Conservation (phyloP, 2,797 vertebrate genomes). For the Pogoniulus pusillus region DNA sequence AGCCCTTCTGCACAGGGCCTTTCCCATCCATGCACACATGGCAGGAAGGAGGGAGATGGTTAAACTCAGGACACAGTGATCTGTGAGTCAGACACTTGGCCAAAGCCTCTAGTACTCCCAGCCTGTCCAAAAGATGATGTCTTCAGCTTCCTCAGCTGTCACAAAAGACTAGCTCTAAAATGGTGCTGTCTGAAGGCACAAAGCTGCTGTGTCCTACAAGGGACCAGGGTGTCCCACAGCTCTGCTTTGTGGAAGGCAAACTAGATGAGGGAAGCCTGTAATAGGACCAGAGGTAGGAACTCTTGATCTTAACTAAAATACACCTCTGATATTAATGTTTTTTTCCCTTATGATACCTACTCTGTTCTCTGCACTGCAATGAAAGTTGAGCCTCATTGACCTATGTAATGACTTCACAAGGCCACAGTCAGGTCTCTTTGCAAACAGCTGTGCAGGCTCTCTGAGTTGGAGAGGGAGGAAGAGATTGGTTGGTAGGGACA, state of each 20-base stretch:
- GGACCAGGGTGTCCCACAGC: background rate
- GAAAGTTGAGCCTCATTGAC: background rate
- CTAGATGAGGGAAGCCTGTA: background rate
- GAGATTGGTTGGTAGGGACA: background rate
- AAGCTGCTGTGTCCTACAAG: background rate
- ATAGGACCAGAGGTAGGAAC: background rate
- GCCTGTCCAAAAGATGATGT: background rate
- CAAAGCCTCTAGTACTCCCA: background rate
- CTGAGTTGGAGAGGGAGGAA: background rate
- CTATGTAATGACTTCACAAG: background rate
- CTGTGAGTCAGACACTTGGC: constrained; percentile 52
- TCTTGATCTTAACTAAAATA: background rate
- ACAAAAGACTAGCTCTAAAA: background rate
- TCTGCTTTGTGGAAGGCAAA: background rate
- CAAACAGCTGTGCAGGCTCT: background rate
- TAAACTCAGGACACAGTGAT: background rate
- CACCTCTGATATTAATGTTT: background rate
- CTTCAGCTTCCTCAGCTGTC: background rate
- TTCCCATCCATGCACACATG: background rate
- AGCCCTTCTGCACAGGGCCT: background rate
- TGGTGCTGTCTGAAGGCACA: background rate
- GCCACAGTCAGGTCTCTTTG: background rate
- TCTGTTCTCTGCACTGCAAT: background rate
- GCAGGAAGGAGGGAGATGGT: background rate
- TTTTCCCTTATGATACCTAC: background rate